Evolutionary conservation across 1,140 invertebrate genomes (phyloP), one percentile per base, ranked within the genome.

Genomic region (Euglossa dilemma): DNA sequence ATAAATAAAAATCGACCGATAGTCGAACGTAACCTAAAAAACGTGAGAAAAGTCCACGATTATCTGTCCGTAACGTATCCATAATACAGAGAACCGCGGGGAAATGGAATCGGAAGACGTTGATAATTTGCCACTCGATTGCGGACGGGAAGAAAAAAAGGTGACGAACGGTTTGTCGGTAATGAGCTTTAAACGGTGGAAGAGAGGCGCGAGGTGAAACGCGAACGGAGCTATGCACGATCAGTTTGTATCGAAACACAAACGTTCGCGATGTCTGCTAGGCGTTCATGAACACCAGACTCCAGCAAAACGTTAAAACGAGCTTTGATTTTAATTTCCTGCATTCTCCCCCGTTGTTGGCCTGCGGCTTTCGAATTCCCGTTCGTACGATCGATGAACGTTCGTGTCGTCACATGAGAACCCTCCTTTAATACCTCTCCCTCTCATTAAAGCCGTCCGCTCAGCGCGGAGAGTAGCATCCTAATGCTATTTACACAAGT

Each of bases 401-500:
- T 43, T 86, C 87, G 86, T 86, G 84, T 89, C 87, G 84, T 88
- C 87, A 88, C 77, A 88, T 76, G 78, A 88, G 66, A 71, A 89
- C 85, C 78, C 88, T 89, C 81, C 86, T 88, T 87, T 85, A 83
- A 85, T 88, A 70, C 84, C 85, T 82, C 85, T 86, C 80, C 66
- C 85, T 80, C 88, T 89, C 88, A 89, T 89, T 89, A 89, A 89
- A 89, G 75, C 71, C 87, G 85, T 88, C 77, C 84, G 83, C 45
- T 69, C 79, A 59, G n/a, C 80, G 28, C 77, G 77, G 74, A 88
- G 87, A 88, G 81, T 89, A 88, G 87, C 88, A 80, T 89, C 87
- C 87, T 88, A 89, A 89, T 89, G 88, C 87, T 89, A 88, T 89
- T 89, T 89, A 84, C 87, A 89, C 88, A 89, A 89, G 87, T 89